Evolutionary conservation across 2,797 vertebrate species (phyloP), one percentile per base, ranked within the genome.

Genomic region (Rallus crepitans): DNA sequence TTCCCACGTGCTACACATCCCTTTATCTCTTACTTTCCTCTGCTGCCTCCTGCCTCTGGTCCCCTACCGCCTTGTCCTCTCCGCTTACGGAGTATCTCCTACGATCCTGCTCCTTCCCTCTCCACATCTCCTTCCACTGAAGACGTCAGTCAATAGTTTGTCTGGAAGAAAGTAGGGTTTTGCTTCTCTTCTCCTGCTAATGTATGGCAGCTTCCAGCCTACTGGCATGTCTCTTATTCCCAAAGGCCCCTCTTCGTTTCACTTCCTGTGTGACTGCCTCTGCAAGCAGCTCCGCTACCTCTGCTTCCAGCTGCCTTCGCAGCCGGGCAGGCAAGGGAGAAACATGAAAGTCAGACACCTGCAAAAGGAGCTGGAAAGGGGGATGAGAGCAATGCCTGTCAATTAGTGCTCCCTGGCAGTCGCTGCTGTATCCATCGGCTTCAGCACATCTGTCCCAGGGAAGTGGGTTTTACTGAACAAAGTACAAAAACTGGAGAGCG

Each of bases 221-320:
- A 12, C 82, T 82, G 79, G 88, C 88, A 78, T 7, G n/a, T 64
- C 77, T 40, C 75, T 4, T 7, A 55, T 81, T 86, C 96, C 94
- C 96, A 5, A 80, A 35, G 94, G 89, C 24, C 73, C 42, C 59
- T 80, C 89, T 87, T 11, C 16, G 2, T 57, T 89, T 91, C 91
- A 82, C 91, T 93, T 93, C 89, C 92, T 76, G 85, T 82, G 84
- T 24, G 37, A 85, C 76, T 19, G 42, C 35, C 90, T 77, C 88
- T 24, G n/a, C 17, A 3, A 64, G 84, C 88, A 42, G 88, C 88
- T 75, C 91, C 12, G 57, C 82, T 27, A 72, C 77, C 69, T 82
- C 68, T 65, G 52, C 82, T 92, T 69, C 90, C 93, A 86, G 66
- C 75, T 28, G 70, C 31, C 7, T 16, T 28, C 39, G 8, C 42